Base-by-base conservation (phyloP, 2,888 invertebrate species). In the Zaprionus obscuricornis region DNA sequence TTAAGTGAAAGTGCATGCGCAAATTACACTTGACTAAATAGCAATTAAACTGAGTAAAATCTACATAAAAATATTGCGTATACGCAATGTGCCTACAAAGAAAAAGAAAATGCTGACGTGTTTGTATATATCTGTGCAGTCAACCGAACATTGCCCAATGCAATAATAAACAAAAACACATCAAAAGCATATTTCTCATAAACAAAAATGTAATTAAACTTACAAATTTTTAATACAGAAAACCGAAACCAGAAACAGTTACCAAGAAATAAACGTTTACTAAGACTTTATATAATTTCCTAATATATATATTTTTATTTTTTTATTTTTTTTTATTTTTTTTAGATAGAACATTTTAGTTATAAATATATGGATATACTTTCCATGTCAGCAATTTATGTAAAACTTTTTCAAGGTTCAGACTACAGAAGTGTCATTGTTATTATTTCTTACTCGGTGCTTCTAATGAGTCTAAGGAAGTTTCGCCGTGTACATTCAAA, bases 11-110 rank as follows among this genome's bases (percentile, higher is more conserved):
- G 54, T 64, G 58, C 52, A 68, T 54, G 57, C 58, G 50, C 62
- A 64, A 72, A 72, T 66, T 60, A 66, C 82, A 77, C 82, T 77
- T 72, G 69, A 69, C 65, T 78, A 74, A 81, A 69, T 69, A 63
- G 58, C 74, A 74, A 78, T 77, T 78, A 63, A 66, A 64, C 26
- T 42, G 47, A 42, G 58, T 26, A 56, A 49, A 17, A 31, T 40
- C 31, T 7, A 42, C 40, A 46, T 16, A 56, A 45, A 69, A 72
- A 66, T 62, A 58, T 69, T 66, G 39, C 66, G 40, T 52, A 55
- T 63, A 63, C 56, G 52, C 43, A 77, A 47, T 40, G 17, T 31
- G 43, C 45, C 33, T 66, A 22, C 64, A 70, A 62, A 46, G 36
- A 17, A 59, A 13, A 18, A 49, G 11, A 11, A 57, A 50, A 37